Base-by-base conservation (phyloP, 1,140 invertebrate species). In the Tribolium castaneum region DNA sequence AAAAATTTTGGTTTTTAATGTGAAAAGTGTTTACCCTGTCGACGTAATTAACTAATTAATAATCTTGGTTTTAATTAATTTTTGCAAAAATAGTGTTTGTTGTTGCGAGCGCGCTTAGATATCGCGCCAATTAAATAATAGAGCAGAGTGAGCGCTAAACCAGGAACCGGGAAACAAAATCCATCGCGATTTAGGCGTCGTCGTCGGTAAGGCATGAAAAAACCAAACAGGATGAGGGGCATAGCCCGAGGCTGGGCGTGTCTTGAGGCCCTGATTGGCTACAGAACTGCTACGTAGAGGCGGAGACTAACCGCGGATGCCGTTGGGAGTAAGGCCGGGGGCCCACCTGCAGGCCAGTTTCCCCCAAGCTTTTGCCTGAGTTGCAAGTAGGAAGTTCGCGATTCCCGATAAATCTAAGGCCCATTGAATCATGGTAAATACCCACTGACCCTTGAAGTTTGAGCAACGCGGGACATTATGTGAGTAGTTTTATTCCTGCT, bases 191-290 rank as follows among this genome's bases (percentile, higher is more conserved):
- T 62, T 62, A 10, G 34, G 9, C 59, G 25, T 66, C 30, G 7
- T 66, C 25, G 25, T 66, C 59, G 25, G 59, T 30, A 35, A 66
- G 59, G 59, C 30, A 66, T 45, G 7, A 39, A 66, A 66, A 66
- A 66, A 66, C 25, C 35, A 35, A 72, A 75, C 50, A 75, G 51
- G 54, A 75, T 49, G 54, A 75, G 80, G 79, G 80, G 78, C 78
- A 83, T 83, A 56, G 81, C 82, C 82, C 78, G 73, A 73, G 81
- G 82, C 81, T 80, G 82, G 82, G 82, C 82, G 82, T 83, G 80
- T 80, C 80, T 80, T 81, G 66, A 75, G 79, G 81, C 79, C 70
- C 76, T 76, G 74, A 83, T 83, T 83, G 82, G 82, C 73, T 80
- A 80, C 80, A 76, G 79, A 76, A 82, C 62, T 54, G 54, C 66